Evolutionary conservation across 2,113 vertebrate genomes (phyloP).

Genomic region (Xyrauchen texanus): DNA sequence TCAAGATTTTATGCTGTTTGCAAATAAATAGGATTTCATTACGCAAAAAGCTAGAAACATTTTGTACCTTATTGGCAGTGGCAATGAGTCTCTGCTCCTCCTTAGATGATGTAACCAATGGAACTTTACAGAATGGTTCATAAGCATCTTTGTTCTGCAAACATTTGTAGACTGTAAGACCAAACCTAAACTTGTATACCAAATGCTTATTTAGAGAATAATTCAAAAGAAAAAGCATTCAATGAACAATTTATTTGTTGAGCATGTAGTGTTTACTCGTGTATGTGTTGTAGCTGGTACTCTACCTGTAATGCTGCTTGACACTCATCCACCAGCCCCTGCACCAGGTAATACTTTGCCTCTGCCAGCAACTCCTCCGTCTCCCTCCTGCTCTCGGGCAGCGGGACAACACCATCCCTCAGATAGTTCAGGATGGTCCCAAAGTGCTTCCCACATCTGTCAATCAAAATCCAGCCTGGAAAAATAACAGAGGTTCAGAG

Average conservation of each 20-base stretch:
- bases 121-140: conserved; percentile 97
- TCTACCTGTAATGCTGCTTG: conserved; percentile 91
- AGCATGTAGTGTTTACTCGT: no score
- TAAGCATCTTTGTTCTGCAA: conserved; percentile 92
- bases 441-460: conserved; percentile 97
- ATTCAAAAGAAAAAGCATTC: no score
- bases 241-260: no score
- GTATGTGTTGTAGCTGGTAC: not conserved
- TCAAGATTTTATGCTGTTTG: not conserved
- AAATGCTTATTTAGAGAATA: no score
- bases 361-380: conserved; percentile 93
- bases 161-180: conserved; percentile 31
- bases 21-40: not conserved
- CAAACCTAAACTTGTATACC: no score
- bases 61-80: conserved; percentile 91
- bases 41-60: no score
- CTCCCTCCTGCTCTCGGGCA: conserved; percentile 93
- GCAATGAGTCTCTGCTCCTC: conserved; percentile 96
- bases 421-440: conserved; percentile 96
- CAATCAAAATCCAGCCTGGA: conserved; percentile 96
- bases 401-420: conserved; percentile 88
- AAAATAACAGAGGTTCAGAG: not conserved
- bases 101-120: conserved; percentile 94
- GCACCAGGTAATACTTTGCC: conserved; percentile 97
- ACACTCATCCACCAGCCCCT: conserved; percentile 95